Conservation (phyloP, 2,888 invertebrate genomes). For the Amphipoea lucens region DNA sequence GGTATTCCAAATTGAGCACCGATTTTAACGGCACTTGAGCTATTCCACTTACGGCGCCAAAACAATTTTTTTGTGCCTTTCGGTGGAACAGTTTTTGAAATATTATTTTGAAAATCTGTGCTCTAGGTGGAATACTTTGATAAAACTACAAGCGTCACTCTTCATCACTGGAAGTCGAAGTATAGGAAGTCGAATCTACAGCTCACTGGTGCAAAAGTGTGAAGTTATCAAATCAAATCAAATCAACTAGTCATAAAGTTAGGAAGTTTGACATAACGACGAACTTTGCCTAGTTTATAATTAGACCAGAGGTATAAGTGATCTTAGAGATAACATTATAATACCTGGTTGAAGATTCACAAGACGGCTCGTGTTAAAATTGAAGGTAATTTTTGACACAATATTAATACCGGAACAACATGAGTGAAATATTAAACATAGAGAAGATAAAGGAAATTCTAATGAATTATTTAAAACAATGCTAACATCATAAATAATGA, state of each 20-base stretch:
- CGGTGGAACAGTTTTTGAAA: background rate
- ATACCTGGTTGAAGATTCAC: background rate
- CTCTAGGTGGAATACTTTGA: no score
- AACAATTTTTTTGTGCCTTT: rapidly evolving
- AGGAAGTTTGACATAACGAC: background rate
- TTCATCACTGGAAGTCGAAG: background rate
- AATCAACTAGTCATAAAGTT: background rate
- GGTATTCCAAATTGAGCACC: background rate
- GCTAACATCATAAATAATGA: background rate
- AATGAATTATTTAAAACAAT: background rate
- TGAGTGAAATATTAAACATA: background rate
- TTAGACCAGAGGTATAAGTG: background rate
- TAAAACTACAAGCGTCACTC: background rate
- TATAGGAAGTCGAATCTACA: background rate
- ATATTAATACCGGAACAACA: background rate
- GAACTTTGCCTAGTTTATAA: background rate
- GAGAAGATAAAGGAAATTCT: background rate
- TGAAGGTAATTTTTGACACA: background rate
- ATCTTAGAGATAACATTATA: background rate
- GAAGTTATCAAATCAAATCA: no score
- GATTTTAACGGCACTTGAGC: background rate
- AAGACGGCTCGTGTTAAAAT: background rate
- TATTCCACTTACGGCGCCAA: background rate
- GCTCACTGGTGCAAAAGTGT: background rate
- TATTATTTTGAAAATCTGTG: background rate